These are phyloP conservation scores for Sterrhoptilus dennistouni DNA, from an alignment of 2,113 vertebrate genomes.

Conservation along the genomic window DNA sequence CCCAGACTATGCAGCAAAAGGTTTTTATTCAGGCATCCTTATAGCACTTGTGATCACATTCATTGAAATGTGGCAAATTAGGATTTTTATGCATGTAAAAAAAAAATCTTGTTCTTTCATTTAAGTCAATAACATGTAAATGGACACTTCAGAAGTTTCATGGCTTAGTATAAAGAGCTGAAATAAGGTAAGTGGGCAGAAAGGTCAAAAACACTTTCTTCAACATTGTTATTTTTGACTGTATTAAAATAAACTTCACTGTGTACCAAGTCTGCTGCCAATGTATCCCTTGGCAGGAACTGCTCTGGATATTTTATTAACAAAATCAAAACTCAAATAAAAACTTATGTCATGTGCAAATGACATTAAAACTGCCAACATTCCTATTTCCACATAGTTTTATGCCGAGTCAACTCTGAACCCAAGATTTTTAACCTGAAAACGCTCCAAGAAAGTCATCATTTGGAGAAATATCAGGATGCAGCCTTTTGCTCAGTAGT, in stretches of 20 bases:
- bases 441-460: background rate
- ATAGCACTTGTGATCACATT: rapidly evolving
- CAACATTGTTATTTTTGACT: background rate
- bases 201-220: background rate
- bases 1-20: background rate
- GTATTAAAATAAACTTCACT: background rate
- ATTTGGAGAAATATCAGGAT: background rate
- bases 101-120: background rate
- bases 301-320: background rate
- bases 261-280: background rate
- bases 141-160: background rate
- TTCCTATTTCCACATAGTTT: background rate
- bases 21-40: background rate
- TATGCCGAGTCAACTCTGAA: background rate
- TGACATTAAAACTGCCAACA: background rate
- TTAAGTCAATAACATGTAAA: background rate
- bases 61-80: background rate
- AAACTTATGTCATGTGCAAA: background rate
- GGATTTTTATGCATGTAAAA: background rate
- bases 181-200: background rate
- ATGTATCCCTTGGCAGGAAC: background rate
- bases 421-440: background rate
- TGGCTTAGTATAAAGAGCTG: background rate
- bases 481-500: background rate
- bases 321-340: background rate